A percentile compares a stretch with the other conserved stretches of the same genome.
phyloP scores from a whole-genome alignment of 1,140 invertebrate genomes.

The Tenebrio molitor region DNA sequence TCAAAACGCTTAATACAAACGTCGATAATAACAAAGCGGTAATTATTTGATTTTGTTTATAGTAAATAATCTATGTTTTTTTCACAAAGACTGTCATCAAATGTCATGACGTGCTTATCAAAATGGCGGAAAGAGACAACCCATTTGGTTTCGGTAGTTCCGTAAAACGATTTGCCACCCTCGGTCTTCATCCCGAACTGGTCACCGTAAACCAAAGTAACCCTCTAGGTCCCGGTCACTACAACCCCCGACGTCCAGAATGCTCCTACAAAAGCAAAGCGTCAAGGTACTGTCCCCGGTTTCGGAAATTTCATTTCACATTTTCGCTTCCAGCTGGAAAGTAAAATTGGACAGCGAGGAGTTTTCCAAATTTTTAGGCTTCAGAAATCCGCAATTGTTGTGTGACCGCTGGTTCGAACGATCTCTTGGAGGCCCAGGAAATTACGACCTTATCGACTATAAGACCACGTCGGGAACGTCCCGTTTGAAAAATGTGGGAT shows the following conservation, averaged over 20 bases:
- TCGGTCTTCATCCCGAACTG: conserved; percentile 59
- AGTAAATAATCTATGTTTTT: too few species aligned
- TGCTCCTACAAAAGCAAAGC: conserved; percentile 52
- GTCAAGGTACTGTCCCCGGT: conserved; percentile 21
- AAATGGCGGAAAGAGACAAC: conserved; percentile 25
- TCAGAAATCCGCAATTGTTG: conserved; percentile 57
- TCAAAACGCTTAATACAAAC: too few species aligned
- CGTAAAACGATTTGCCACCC: conserved; percentile 55
- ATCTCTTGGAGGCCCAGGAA: conserved; percentile 59
- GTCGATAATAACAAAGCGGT: too few species aligned
- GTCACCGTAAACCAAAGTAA: conserved; percentile 49
- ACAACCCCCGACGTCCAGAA: conserved; percentile 47
- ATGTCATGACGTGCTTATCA: too few species aligned
- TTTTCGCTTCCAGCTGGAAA: conserved; percentile 61
- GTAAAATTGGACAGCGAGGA: conserved; percentile 56
- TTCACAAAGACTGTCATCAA: too few species aligned
- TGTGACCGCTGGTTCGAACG: conserved; percentile 52
- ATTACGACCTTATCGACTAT: conserved; percentile 56
- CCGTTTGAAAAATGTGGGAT: conserved; percentile 51
- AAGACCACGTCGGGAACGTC: conserved; percentile 44
- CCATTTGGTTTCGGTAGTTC: conserved; percentile 54
- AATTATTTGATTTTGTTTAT: too few species aligned
- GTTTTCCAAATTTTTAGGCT: conserved; percentile 61
- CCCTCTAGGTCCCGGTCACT: conserved; percentile 53
- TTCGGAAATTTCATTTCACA: too few species aligned